A percentile compares a stretch with the other conserved stretches of the same genome.
Evolutionary conservation across 2,113 vertebrate species (phyloP).

Genomic region (Ophiodon elongatus): DNA sequence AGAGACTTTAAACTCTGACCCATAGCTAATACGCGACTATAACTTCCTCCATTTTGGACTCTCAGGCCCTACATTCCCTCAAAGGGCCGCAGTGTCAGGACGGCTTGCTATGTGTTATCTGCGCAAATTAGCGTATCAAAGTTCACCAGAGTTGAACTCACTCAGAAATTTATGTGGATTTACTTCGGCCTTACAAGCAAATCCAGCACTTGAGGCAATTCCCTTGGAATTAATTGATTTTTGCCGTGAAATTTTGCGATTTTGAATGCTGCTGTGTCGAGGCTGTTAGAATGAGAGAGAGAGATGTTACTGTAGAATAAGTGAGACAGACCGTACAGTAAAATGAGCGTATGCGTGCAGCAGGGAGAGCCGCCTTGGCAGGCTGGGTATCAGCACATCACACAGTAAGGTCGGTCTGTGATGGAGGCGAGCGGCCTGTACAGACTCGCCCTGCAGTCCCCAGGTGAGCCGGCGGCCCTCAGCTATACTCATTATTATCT

Average conservation of each 20-base stretch:
- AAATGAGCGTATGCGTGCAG: slow-evolving; percentile 17
- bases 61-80: background rate
- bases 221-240: background rate
- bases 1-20: background rate
- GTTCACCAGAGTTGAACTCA: background rate
- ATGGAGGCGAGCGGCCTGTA: slow-evolving; percentile 55
- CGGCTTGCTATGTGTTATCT: background rate
- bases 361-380: slow-evolving; percentile 22
- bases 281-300: background rate
- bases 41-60: background rate
- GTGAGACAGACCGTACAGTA: background rate
- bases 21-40: background rate
- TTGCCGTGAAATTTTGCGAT: background rate
- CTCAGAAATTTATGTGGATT: background rate
- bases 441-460: slow-evolving; percentile 62
- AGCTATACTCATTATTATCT: slow-evolving; percentile 63
- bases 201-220: background rate
- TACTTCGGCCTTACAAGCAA: background rate
- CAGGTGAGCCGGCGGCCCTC: slow-evolving; percentile 56
- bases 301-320: background rate
- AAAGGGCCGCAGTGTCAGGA: background rate
- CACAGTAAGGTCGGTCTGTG: slow-evolving; percentile 34
- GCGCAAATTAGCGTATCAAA: background rate
- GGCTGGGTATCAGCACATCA: slow-evolving; percentile 60
- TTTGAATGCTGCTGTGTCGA: background rate